Evolutionary conservation across 92 coral and sea anemone genomes (phyloP).

Genomic region (Montipora capitata): DNA sequence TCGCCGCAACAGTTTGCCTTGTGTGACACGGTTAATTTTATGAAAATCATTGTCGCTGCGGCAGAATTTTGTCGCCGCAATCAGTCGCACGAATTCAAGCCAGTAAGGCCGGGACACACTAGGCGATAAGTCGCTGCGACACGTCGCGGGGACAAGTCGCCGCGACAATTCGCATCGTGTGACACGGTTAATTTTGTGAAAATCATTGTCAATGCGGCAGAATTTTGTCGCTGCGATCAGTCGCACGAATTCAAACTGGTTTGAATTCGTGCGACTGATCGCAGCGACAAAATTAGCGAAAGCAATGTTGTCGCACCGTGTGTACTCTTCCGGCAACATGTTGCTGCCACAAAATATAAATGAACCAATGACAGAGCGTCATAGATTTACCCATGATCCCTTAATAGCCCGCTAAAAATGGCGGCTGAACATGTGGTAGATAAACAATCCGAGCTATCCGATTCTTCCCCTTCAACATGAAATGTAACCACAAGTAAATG

Average conservation of each 20-base stretch:
- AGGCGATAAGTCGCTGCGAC: slow-evolving; percentile 54
- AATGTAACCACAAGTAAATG: slow-evolving; percentile 24
- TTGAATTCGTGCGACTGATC: slow-evolving; percentile 30
- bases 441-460: slow-evolving; percentile 14
- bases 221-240: slow-evolving; percentile 12
- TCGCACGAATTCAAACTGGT: slow-evolving; percentile 28
- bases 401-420: slow-evolving; percentile 32
- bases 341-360: slow-evolving; percentile 34
- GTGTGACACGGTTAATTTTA: too few relatives aligned
- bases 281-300: slow-evolving; percentile 38
- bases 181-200: neutral
- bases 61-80: too few relatives aligned
- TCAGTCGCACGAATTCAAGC: too few relatives aligned
- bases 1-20: too few relatives aligned
- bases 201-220: slow-evolving; percentile 16
- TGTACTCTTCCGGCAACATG: slow-evolving; percentile 31
- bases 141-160: slow-evolving; percentile 24
- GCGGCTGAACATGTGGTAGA: slow-evolving; percentile 24
- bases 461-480: slow-evolving; percentile 40
- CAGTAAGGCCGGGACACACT: slow-evolving; percentile 28
- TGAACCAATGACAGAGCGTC: slow-evolving; percentile 43
- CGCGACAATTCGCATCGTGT: slow-evolving; percentile 20
- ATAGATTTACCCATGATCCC: slow-evolving; percentile 29
- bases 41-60: too few relatives aligned
- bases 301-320: slow-evolving; percentile 38